A percentile compares a stretch with the other conserved stretches of the same genome.
Conservation (phyloP, 2,113 vertebrate genomes). For the Megalops atlanticus region DNA sequence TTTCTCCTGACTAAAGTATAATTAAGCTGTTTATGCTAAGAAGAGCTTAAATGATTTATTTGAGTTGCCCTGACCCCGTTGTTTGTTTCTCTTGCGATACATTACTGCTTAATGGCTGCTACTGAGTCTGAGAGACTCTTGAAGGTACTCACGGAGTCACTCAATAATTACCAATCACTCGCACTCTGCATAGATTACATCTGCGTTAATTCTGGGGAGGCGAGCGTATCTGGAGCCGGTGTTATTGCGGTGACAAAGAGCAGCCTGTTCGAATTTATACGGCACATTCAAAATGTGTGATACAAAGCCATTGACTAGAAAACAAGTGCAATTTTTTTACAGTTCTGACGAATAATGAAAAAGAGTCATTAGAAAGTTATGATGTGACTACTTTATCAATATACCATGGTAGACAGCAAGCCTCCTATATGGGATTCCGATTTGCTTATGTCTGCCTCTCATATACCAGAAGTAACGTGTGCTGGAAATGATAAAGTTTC, state of each 20-base stretch:
- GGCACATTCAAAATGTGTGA: neutral
- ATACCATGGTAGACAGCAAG: too few relatives aligned
- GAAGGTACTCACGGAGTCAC: conserved; percentile 30
- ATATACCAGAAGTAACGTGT: too few relatives aligned
- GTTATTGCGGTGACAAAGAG: conserved; percentile 25
- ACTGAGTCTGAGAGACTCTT: conserved; percentile 25
- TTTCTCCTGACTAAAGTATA: conserved; percentile 47
- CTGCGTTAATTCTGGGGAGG: conserved; percentile 32
- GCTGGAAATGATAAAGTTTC: too few relatives aligned
- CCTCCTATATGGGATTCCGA: too few relatives aligned
- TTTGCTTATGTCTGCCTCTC: too few relatives aligned
- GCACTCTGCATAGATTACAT: conserved; percentile 45
- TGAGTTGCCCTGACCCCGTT: conserved; percentile 38
- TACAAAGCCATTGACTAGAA: neutral
- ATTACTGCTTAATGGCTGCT: conserved; percentile 57
- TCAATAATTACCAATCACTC: conserved; percentile 47
- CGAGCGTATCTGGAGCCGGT: conserved; percentile 23
- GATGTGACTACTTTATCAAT: too few relatives aligned
- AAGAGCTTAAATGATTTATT: conserved; percentile 53
- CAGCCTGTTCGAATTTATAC: neutral
- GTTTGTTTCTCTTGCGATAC: conserved; percentile 48
- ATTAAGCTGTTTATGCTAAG: conserved; percentile 57
- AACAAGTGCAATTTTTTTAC: neutral
- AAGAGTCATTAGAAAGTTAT: neutral
- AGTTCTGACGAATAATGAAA: neutral